Conservation (phyloP, 2,888 invertebrate genomes). For the Drosophila rubida region DNA sequence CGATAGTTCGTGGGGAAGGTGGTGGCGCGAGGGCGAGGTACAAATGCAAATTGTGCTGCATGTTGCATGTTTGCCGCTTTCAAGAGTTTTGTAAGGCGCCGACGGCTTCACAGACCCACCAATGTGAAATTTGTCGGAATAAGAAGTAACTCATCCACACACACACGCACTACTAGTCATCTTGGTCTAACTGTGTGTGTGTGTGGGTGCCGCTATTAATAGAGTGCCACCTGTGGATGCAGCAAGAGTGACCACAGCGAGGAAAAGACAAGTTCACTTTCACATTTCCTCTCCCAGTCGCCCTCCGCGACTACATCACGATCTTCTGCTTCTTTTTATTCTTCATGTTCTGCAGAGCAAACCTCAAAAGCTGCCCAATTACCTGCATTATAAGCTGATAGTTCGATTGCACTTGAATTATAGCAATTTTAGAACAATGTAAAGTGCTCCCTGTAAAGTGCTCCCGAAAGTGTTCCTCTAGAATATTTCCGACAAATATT, state of each 20-base stretch:
- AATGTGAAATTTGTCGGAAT: conserved; percentile 45
- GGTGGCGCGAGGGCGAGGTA: conserved; percentile 6
- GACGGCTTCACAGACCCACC: conserved; percentile 40
- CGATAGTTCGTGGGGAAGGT: neutral
- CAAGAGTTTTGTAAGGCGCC: conserved; percentile 62
- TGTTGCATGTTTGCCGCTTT: conserved; percentile 59
- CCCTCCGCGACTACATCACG: too few relatives aligned
- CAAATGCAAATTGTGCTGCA: conserved; percentile 63
- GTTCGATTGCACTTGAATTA: neutral
- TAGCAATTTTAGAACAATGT: too few relatives aligned
- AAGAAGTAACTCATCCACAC: conserved; percentile 16
- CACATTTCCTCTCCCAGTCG: conserved; percentile 20
- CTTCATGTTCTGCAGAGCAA: neutral
- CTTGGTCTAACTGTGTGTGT: too few relatives aligned
- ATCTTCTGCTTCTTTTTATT: neutral
- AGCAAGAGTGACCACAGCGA: conserved; percentile 23
- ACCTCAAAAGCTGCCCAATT: neutral
- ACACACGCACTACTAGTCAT: too few relatives aligned
- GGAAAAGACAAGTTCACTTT: conserved; percentile 41
- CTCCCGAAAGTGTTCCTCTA: too few relatives aligned
- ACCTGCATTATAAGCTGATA: neutral
- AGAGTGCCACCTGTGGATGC: conserved; percentile 50
- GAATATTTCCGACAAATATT: too few relatives aligned
- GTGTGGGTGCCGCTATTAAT: conserved; percentile 15
- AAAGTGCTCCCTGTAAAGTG: too few relatives aligned